phyloP scores from a whole-genome alignment of 2,797 vertebrate genomes.

The Enteromius afrohamiltoni region DNA sequence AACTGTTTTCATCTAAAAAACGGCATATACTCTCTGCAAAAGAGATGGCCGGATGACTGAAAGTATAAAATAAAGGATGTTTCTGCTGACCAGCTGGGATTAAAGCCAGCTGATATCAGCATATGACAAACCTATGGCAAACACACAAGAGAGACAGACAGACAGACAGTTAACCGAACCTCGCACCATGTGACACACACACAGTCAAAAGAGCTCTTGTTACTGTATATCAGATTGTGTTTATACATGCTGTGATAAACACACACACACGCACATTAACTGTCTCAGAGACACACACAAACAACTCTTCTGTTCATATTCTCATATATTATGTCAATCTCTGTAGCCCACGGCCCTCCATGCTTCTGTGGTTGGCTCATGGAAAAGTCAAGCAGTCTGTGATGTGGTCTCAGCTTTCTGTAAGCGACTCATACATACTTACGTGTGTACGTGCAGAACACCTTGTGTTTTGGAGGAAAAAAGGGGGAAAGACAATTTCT shows the following conservation, averaged over 20 bases:
- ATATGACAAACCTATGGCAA: constrained; percentile 42
- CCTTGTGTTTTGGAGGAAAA: constrained; percentile 6
- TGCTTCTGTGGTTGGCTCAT: constrained; percentile 41
- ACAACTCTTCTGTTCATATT: constrained; percentile 30
- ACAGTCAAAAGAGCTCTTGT: constrained; percentile 39
- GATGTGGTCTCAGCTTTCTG: constrained; percentile 13
- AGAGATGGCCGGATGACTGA: neutral
- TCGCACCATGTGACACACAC: constrained; percentile 11
- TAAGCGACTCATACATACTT: neutral
- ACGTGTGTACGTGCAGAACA: constrained; percentile 12
- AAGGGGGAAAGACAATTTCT: constrained; percentile 25
- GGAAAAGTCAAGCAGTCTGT: constrained; percentile 49
- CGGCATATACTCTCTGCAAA: neutral
- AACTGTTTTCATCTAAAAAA: neutral
- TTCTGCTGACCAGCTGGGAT: constrained; percentile 64
- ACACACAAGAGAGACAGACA: neutral
- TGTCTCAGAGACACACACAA: constrained; percentile 32
- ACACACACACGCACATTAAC: constrained; percentile 27
- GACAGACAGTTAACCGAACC: constrained; percentile 13
- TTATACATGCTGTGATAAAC: constrained; percentile 23
- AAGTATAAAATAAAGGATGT: constrained; percentile 32
- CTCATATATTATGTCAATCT: constrained; percentile 35
- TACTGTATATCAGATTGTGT: constrained; percentile 12
- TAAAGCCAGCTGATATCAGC: constrained; percentile 69
- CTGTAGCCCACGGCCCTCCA: constrained; percentile 2